Evolutionary conservation across 2,797 vertebrate species (phyloP).

Genomic region (Anguilla pacifica): DNA sequence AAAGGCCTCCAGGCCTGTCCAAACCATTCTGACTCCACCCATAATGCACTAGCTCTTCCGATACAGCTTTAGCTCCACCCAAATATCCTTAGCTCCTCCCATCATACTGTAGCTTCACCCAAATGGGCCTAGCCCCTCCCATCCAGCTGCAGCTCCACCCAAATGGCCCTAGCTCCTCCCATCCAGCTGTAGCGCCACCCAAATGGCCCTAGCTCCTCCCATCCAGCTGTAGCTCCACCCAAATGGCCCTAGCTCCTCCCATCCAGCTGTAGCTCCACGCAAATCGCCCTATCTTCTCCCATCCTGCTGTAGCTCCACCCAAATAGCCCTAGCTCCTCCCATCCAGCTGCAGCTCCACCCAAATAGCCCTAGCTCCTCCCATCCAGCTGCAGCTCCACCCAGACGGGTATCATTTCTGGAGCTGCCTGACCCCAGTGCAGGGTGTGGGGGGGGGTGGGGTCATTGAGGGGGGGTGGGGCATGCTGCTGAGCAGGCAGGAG

Average conservation of each 20-base stretch:
- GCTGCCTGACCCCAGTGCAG: background rate
- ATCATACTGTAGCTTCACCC: background rate
- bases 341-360: background rate
- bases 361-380: background rate
- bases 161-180: background rate
- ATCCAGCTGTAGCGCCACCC: background rate
- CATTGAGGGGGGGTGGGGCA: constrained; percentile 28
- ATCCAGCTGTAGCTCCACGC: background rate
- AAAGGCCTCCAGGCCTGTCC: no score
- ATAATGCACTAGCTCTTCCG: background rate
- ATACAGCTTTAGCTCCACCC: background rate
- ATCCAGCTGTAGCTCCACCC: background rate
- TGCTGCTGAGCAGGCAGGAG: constrained; percentile 41
- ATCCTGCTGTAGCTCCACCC: background rate
- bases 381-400: background rate
- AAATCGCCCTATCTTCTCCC: background rate
- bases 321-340: background rate
- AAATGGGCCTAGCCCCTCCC: background rate
- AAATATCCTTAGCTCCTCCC: background rate
- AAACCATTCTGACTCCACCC: background rate
- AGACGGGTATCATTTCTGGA: background rate
- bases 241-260: background rate
- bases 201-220: background rate
- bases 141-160: background rate
- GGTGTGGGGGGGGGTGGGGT: constrained; percentile 5